phyloP scores from a whole-genome alignment of 2,888 invertebrate genomes.

The Vanessa cardui region DNA sequence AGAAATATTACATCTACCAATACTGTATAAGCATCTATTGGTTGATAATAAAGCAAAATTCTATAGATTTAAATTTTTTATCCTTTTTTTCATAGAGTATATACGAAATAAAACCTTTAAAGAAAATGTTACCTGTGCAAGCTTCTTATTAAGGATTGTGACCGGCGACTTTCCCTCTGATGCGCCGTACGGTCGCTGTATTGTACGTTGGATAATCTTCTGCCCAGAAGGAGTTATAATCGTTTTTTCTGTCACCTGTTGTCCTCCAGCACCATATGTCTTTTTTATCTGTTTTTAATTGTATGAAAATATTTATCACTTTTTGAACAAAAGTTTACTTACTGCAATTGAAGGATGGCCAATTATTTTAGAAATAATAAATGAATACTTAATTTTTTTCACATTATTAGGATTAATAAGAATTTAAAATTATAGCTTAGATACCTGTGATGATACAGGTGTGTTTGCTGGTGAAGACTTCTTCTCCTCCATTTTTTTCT shows the following conservation, averaged over 20 bases:
- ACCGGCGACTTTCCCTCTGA: slow-evolving; percentile 68
- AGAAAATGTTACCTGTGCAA: slow-evolving; percentile 61
- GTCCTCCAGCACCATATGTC: slow-evolving; percentile 61
- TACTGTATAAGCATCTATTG: too few species aligned
- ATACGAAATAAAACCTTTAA: background rate
- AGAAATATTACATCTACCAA: too few species aligned
- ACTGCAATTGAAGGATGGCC: too few species aligned
- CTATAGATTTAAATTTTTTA: too few species aligned
- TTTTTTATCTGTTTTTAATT: slow-evolving; percentile 57
- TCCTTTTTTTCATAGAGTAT: too few species aligned
- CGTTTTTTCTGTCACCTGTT: slow-evolving; percentile 78
- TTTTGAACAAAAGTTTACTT: too few species aligned
- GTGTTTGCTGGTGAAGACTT: slow-evolving; percentile 55
- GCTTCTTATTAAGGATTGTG: slow-evolving; percentile 72
- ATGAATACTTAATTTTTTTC: too few species aligned
- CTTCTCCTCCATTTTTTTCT: slow-evolving; percentile 76
- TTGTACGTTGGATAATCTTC: slow-evolving; percentile 78
- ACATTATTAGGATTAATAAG: background rate
- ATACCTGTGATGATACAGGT: slow-evolving; percentile 59
- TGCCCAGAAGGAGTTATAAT: slow-evolving; percentile 81
- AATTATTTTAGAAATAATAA: too few species aligned
- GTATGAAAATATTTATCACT: background rate
- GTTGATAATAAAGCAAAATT: too few species aligned
- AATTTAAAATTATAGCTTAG: background rate
- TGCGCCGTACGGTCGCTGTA: slow-evolving; percentile 62